These are phyloP conservation scores for Bufo bufo DNA, from an alignment of 2,113 vertebrate species.

Conservation along the genomic window DNA sequence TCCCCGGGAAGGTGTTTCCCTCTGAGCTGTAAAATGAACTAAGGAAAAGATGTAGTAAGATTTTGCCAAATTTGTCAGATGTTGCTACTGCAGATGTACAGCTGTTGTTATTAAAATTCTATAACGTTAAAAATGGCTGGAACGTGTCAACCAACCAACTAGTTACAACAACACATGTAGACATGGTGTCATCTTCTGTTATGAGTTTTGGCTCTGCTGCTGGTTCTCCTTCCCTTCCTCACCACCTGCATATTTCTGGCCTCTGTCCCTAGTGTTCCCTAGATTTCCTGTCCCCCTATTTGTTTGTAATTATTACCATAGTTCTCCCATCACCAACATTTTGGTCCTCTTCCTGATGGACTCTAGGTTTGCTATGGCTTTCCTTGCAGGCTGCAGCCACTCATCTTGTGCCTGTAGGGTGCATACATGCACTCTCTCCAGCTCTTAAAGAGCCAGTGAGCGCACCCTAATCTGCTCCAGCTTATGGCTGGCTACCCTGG, in stretches of 20 bases:
- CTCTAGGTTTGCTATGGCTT: too few species aligned
- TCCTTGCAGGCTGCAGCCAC: too few species aligned
- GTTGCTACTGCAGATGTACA: constrained; percentile 25
- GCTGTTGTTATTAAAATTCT: constrained; percentile 9
- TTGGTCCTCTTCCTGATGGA: too few species aligned
- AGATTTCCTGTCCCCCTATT: background rate
- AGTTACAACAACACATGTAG: background rate
- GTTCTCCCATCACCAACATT: too few species aligned
- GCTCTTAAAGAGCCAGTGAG: too few species aligned
- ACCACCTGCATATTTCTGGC: background rate
- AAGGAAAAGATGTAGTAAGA: constrained; percentile 4
- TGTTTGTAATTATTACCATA: too few species aligned
- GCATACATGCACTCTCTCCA: too few species aligned
- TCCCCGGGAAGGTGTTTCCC: constrained; percentile 25
- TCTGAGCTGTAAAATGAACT: constrained; percentile 12
- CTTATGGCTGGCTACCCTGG: too few species aligned
- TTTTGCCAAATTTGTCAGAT: constrained; percentile 14
- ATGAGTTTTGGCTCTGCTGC: background rate
- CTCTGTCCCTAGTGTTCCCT: background rate
- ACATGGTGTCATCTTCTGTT: background rate
- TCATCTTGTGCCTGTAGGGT: too few species aligned
- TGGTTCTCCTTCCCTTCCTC: background rate
- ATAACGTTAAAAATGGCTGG: background rate
- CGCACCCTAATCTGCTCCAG: too few species aligned
- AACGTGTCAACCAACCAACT: constrained; percentile 4